Conservation (phyloP, 2,888 invertebrate genomes). For the Chloroclysta siterata region DNA sequence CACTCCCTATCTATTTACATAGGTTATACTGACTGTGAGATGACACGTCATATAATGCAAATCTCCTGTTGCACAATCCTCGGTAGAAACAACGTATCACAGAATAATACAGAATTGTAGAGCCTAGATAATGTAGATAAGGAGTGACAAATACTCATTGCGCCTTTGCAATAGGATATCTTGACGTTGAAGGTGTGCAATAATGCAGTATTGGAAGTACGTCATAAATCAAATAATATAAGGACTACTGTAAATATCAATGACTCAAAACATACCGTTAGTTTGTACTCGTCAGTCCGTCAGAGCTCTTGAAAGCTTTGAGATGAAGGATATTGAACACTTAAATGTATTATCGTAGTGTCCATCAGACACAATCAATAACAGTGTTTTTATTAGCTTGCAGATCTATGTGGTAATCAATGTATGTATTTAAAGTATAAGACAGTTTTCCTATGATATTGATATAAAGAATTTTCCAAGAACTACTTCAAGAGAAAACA, state of each 20-base stretch:
- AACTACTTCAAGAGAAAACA: no score
- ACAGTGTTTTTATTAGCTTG: not conserved
- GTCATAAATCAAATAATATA: slow-evolving; percentile 24
- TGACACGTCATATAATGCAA: slow-evolving; percentile 40
- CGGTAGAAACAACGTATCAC: slow-evolving; percentile 15
- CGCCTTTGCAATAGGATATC: slow-evolving; percentile 23
- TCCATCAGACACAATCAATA: not conserved
- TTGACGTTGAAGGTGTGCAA: slow-evolving; percentile 12
- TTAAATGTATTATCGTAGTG: not conserved
- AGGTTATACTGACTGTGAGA: slow-evolving; percentile 27
- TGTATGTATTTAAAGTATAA: no score
- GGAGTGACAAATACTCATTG: slow-evolving; percentile 23
- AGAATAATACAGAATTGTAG: slow-evolving; percentile 3
- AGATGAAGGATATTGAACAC: slow-evolving; percentile 9
- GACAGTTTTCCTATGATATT: no score
- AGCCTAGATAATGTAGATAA: slow-evolving; percentile 22
- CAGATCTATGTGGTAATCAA: no score
- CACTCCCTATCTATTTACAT: slow-evolving; percentile 29
- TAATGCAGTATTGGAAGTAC: slow-evolving; percentile 13
- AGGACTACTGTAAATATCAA: slow-evolving; percentile 11
- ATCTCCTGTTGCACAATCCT: slow-evolving; percentile 35
- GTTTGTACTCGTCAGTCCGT: not conserved
- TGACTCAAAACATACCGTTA: slow-evolving; percentile 9
- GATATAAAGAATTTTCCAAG: no score
- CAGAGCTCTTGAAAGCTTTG: slow-evolving; percentile 9